These are phyloP conservation scores for Belonocnema kinseyi DNA, from an alignment of 1,140 invertebrate species.

Conservation along the genomic window DNA sequence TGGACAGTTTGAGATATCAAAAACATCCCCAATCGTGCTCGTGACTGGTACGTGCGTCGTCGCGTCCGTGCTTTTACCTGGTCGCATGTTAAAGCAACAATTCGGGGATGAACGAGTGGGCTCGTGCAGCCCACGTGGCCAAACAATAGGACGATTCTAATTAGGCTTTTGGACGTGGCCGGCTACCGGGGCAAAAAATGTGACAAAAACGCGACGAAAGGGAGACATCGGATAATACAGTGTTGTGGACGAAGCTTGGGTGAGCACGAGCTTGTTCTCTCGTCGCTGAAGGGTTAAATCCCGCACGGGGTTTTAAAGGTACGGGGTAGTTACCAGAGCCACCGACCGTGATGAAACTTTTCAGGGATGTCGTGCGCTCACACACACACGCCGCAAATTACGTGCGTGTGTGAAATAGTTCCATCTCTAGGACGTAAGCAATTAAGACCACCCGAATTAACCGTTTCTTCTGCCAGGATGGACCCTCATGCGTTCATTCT, in stretches of 20 bases:
- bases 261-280: constrained; percentile 29
- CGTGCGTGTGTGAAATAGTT: constrained; percentile 16
- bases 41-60: constrained; percentile 7
- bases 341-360: constrained; percentile 29
- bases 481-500: not conserved
- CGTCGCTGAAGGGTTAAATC: constrained; percentile 51
- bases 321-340: constrained; percentile 22
- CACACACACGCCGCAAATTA: not conserved
- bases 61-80: constrained; percentile 45
- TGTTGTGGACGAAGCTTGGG: constrained; percentile 36
- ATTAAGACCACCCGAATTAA: constrained; percentile 30
- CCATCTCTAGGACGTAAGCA: constrained; percentile 25
- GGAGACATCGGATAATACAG: constrained; percentile 47
- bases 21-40: constrained; percentile 3
- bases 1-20: not conserved
- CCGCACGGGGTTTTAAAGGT: constrained; percentile 35
- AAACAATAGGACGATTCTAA: constrained; percentile 66
- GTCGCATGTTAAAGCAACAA: constrained; percentile 43
- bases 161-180: constrained; percentile 56
- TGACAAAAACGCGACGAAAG: constrained; percentile 56
- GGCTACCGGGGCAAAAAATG: constrained; percentile 45
- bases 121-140: constrained; percentile 66
- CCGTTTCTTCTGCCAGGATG: constrained; percentile 27
- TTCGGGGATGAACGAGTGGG: constrained; percentile 49
- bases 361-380: not conserved